Conservation (phyloP, 2,888 invertebrate genomes). For the Erebia aethiops region DNA sequence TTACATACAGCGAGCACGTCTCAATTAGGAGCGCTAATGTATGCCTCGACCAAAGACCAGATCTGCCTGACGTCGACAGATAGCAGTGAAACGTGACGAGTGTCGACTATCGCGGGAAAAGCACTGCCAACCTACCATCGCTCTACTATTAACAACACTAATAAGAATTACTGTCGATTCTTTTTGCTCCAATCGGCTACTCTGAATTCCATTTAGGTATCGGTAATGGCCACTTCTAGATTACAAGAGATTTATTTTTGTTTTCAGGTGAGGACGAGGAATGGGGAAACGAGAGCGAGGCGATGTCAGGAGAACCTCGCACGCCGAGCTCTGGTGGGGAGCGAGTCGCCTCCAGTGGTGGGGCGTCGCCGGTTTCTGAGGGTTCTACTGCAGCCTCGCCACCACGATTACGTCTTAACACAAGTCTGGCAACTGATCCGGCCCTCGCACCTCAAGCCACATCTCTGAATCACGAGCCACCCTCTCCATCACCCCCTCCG, state of each 20-base stretch:
- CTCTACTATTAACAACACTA: constrained; percentile 75
- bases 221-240: constrained; percentile 35
- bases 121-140: constrained; percentile 67
- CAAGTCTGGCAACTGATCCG: constrained; percentile 91
- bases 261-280: constrained; percentile 86
- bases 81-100: constrained; percentile 80
- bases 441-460: constrained; percentile 88
- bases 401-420: constrained; percentile 89
- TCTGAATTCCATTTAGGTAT: constrained; percentile 51
- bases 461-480: constrained; percentile 74
- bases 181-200: constrained; percentile 52
- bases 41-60: constrained; percentile 77
- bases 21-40: constrained; percentile 83
- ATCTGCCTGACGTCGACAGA: constrained; percentile 79
- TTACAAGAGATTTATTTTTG: constrained; percentile 43
- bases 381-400: constrained; percentile 68
- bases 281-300: constrained; percentile 85
- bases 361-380: constrained; percentile 62
- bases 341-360: constrained; percentile 68
- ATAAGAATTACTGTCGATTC: constrained; percentile 63
- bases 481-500: constrained; percentile 76
- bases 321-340: constrained; percentile 77
- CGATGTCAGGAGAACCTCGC: constrained; percentile 81
- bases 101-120: constrained; percentile 74
- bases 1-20: constrained; percentile 82